Evolutionary conservation across 2,888 invertebrate genomes (phyloP).

Genomic region (Taenaris catops): DNA sequence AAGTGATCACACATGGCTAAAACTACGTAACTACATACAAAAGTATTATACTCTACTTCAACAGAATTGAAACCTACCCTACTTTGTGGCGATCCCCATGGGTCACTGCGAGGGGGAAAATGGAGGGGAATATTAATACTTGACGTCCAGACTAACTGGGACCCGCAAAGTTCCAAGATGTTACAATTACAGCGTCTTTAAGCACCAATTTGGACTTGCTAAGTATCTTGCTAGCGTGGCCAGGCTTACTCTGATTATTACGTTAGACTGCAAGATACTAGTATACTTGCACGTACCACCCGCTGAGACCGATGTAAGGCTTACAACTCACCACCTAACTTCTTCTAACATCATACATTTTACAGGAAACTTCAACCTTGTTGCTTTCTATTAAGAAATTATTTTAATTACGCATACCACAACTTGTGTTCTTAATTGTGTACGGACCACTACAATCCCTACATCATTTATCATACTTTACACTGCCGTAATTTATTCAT

Average conservation of each 20-base stretch:
- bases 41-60: no score
- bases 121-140: slow-evolving; percentile 40
- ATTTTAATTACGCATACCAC: slow-evolving; percentile 24
- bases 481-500: slow-evolving; percentile 76
- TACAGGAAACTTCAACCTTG: slow-evolving; percentile 18
- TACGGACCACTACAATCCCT: slow-evolving; percentile 68
- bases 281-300: slow-evolving; percentile 68
- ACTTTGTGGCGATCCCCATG: slow-evolving; percentile 56
- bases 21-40: no score
- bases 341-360: slow-evolving; percentile 41
- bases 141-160: slow-evolving; percentile 40
- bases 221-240: slow-evolving; percentile 54
- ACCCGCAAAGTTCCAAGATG: slow-evolving; percentile 22
- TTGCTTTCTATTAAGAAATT: slow-evolving; percentile 23
- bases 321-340: slow-evolving; percentile 45
- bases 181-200: slow-evolving; percentile 25
- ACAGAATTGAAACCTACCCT: no score
- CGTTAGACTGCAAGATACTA: slow-evolving; percentile 69
- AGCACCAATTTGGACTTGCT: slow-evolving; percentile 28
- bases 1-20: no score
- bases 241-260: slow-evolving; percentile 64
- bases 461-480: slow-evolving; percentile 77
- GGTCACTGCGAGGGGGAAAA: slow-evolving; percentile 35
- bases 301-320: slow-evolving; percentile 74
- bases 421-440: slow-evolving; percentile 46